Evolutionary conservation across 2,113 vertebrate genomes (phyloP).

Genomic region (Eulemur macaco): DNA sequence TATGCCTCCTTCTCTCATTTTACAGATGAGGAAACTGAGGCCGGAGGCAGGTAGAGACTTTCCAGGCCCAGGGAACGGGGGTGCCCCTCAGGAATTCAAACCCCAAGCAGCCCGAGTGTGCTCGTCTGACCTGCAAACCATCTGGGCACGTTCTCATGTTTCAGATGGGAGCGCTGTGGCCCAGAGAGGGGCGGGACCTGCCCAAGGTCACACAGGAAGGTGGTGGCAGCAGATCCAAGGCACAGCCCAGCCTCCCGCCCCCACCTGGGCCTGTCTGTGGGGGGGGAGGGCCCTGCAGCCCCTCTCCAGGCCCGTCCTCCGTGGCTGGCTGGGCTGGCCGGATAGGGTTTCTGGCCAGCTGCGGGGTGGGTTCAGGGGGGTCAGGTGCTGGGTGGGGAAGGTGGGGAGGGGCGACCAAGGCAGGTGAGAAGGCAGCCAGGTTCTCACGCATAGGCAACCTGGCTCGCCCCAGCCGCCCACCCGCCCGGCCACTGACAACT

Average conservation of each 20-base stretch:
- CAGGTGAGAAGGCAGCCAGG: constrained; percentile 86
- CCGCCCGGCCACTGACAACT: constrained; percentile 52
- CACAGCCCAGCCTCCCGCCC: not conserved
- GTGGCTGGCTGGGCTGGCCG: not conserved
- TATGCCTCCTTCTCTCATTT: not conserved
- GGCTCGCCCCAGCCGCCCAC: not conserved
- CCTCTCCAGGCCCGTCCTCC: not conserved
- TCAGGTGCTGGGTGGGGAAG: not conserved
- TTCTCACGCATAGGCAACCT: constrained; percentile 85
- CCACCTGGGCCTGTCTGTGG: not conserved
- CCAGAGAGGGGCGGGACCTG: not conserved
- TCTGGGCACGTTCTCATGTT: not conserved
- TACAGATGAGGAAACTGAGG: not conserved
- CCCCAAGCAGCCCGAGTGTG: not conserved
- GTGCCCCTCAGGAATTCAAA: not conserved
- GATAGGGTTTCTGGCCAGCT: constrained; percentile 27
- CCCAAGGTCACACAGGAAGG: not conserved
- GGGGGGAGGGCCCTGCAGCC: not conserved
- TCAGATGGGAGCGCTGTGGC: not conserved
- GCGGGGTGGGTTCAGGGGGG: not conserved
- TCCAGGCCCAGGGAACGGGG: not conserved
- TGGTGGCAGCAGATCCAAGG: not conserved
- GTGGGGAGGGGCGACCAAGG: not conserved
- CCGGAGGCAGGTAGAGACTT: too few species aligned
- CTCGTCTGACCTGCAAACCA: fast-evolving